phyloP scores from a whole-genome alignment of 2,888 invertebrate species.

The Caenorhabditis sp. region DNA sequence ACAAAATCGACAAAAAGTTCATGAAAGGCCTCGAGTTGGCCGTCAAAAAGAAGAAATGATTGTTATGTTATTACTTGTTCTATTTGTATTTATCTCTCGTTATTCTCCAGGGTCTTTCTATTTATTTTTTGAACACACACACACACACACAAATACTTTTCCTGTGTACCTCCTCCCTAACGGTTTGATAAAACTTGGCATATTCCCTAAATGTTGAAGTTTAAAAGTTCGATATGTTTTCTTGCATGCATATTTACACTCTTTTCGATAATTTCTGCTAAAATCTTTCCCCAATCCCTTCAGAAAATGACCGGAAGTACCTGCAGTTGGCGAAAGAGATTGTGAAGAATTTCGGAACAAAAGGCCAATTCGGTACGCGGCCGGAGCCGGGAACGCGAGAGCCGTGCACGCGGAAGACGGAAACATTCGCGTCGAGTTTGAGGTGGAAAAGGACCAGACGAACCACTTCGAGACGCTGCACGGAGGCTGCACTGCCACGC shows the following conservation, averaged over 20 bases:
- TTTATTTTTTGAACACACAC: neutral
- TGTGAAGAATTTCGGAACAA: constrained; percentile 23
- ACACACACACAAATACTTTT: too few relatives aligned
- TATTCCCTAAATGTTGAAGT: too few relatives aligned
- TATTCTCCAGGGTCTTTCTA: constrained; percentile 1
- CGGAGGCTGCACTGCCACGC: constrained; percentile 74
- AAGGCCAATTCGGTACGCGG: constrained; percentile 22
- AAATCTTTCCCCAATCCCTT: neutral
- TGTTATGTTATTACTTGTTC: neutral
- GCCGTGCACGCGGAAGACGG: constrained; percentile 70
- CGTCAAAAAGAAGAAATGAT: constrained; percentile 71
- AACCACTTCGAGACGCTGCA: constrained; percentile 71
- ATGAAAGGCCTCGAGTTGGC: constrained; percentile 75
- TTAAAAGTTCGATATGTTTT: neutral
- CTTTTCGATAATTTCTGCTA: neutral
- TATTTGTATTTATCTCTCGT: too few relatives aligned
- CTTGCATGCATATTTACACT: neutral
- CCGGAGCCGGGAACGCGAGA: constrained; percentile 40
- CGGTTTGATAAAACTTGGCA: too few relatives aligned
- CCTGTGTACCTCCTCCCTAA: too few relatives aligned
- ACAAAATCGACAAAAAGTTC: constrained; percentile 74
- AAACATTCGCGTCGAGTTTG: constrained; percentile 70
- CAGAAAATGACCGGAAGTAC: constrained; percentile 37
- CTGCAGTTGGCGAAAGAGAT: constrained; percentile 41
- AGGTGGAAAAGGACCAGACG: constrained; percentile 70